phyloP scores from a whole-genome alignment of 2,797 vertebrate genomes.

The Otolemur crassicaudatus region DNA sequence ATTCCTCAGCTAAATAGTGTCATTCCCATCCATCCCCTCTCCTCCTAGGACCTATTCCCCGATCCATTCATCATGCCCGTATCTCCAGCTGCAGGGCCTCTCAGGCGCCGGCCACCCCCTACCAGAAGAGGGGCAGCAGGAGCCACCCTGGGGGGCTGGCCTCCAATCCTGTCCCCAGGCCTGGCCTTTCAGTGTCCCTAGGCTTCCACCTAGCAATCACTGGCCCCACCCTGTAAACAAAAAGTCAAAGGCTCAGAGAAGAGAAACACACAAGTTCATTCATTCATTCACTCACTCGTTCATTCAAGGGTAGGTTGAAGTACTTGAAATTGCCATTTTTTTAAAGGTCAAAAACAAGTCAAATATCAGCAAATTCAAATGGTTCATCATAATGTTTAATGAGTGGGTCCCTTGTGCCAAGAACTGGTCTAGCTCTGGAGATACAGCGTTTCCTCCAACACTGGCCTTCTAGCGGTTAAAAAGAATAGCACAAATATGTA shows the following conservation, averaged over 20 bases:
- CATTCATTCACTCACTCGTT: not conserved
- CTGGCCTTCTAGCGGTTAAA: rapidly evolving
- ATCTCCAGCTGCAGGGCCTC: slow-evolving; percentile 10
- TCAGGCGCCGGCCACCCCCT: rapidly evolving
- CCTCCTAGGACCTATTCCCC: not conserved
- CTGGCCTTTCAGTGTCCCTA: not conserved
- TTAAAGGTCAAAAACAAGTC: not conserved
- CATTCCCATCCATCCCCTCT: not conserved
- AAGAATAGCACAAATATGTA: rapidly evolving
- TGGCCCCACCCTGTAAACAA: not conserved
- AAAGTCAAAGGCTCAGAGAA: not conserved
- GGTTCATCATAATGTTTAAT: too few species aligned
- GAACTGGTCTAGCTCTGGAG: not conserved
- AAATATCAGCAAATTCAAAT: not conserved
- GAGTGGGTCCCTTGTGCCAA: not conserved
- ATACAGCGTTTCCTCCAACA: not conserved
- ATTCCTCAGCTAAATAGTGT: slow-evolving; percentile 64
- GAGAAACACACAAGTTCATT: not conserved
- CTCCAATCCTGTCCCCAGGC: not conserved
- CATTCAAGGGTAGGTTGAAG: not conserved
- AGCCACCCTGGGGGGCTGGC: not conserved
- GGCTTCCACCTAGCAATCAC: not conserved
- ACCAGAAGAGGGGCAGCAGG: not conserved
- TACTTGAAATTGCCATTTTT: not conserved
- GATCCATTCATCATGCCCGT: rapidly evolving